Evolutionary conservation across 2,113 vertebrate species (phyloP), one percentile per base, ranked within the genome.

Genomic region (Mohoua ochrocephala): DNA sequence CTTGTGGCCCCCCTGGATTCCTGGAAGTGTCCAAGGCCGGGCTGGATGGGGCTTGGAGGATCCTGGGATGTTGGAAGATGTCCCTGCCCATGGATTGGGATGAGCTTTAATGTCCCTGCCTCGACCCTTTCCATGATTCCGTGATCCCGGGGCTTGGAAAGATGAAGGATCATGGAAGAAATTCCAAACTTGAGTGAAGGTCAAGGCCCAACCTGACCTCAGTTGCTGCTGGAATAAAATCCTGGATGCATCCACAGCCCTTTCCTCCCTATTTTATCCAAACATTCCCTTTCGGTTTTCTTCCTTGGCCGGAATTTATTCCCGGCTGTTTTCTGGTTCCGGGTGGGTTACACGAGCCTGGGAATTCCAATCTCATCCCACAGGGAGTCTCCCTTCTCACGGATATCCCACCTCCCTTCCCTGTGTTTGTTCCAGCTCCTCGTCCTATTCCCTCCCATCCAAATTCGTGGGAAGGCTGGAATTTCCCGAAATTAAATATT

Each of bases 111-210:
- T 13, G 20, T 41, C 20, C 39, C 2, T 41, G 47, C 64, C 47
- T 11, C 19, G 30, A 41, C 10, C 30, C 12, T 23, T 63, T 63
- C 75, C 84, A n/a, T 8, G 24, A 63, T 54, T 47, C 63, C 73
- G 5, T 5, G 63, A 77, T 37, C 33, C 77, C 12, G 35, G 13
- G 45, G 6, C 49, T 21, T 9, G 35, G 42, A 31, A 59, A 69
- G 9, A 30, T 13, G 41, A 84, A 23, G 54, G 39, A 37, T 10
- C 67, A 13, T 0, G 21, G 50, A 65, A 56, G 22, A 84, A 16
- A 11, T 14, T 21, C 60, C 31, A 3, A 7, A 20, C 13, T n/a
- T 0, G 0, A 65, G 30, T 8, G 7, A 30, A 65, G 3, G 2
- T n/a, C 50, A 24, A n/a, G 70, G 42, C 16, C 24, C 30, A 28